Evolutionary conservation across 2,797 vertebrate species (phyloP).

Genomic region (Huso huso): DNA sequence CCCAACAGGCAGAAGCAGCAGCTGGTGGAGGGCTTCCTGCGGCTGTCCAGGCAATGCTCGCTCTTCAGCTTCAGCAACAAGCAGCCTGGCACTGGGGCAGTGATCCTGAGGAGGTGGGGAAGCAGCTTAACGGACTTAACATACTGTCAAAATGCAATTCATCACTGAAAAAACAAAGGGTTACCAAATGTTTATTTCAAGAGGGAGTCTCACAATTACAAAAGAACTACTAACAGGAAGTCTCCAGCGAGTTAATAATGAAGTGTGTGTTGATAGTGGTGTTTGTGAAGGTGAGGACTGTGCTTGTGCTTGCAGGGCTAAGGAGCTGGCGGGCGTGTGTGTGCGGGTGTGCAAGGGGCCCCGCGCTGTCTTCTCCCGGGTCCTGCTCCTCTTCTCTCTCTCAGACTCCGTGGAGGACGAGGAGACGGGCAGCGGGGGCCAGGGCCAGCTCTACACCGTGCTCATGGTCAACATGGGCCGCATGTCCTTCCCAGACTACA

Average conservation of each 20-base stretch:
- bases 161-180: not conserved
- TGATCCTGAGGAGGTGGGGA: conserved; percentile 81
- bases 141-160: not conserved
- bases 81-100: conserved; percentile 53
- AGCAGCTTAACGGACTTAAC: too few relatives aligned
- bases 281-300: too few relatives aligned
- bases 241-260: not conserved
- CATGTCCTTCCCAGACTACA: conserved; percentile 76
- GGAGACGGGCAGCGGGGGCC: conserved; percentile 74
- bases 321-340: conserved; percentile 59
- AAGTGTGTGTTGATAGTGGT: too few relatives aligned
- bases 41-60: conserved; percentile 74
- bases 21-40: conserved; percentile 70
- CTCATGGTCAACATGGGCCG: conserved; percentile 80
- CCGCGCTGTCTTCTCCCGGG: conserved; percentile 75
- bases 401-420: conserved; percentile 80
- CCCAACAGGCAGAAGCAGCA: conserved; percentile 73
- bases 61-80: conserved; percentile 57
- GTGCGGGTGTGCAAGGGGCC: conserved; percentile 55
- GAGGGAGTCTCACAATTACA: not conserved
- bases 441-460: conserved; percentile 78
- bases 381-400: conserved; percentile 83
- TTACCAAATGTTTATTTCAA: not conserved
- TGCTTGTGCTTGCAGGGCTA: conserved; percentile 61
- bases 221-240: too few relatives aligned